Evolutionary conservation across 2,888 invertebrate species (phyloP).

Genomic region (Schrankia costaestrigalis): DNA sequence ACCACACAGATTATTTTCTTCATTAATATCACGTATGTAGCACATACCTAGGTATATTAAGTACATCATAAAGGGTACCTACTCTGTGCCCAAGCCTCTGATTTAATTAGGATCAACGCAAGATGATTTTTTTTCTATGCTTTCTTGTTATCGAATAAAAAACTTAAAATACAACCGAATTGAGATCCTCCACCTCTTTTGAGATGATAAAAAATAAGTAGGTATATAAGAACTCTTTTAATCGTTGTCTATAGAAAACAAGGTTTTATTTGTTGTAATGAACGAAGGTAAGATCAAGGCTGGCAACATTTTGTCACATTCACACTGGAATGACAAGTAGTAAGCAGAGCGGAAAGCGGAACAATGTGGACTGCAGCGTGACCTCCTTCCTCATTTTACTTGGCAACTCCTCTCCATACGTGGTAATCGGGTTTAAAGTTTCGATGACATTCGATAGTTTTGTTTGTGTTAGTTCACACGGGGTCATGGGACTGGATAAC

Average conservation of each 20-base stretch:
- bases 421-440: constrained; percentile 39
- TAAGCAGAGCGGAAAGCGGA: constrained; percentile 60
- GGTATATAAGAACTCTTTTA: constrained; percentile 8
- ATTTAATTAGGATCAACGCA: too few species aligned
- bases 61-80: too few species aligned
- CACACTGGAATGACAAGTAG: constrained; percentile 24
- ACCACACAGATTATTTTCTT: too few species aligned
- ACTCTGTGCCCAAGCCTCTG: too few species aligned
- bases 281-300: constrained; percentile 41
- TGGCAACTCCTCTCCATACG: constrained; percentile 55
- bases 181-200: too few species aligned
- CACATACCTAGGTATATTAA: too few species aligned
- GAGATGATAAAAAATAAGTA: too few species aligned
- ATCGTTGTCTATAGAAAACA: constrained; percentile 10
- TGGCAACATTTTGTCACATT: constrained; percentile 28
- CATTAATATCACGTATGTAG: too few species aligned
- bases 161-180: too few species aligned
- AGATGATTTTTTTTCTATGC: too few species aligned
- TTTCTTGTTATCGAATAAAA: too few species aligned
- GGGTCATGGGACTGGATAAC: too few species aligned
- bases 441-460: constrained; percentile 56
- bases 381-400: constrained; percentile 50
- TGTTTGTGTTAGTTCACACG: constrained; percentile 39
- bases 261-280: constrained; percentile 28
- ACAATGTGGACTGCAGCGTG: constrained; percentile 27